Base-by-base conservation (phyloP, 2,888 invertebrate genomes). In the Sclerodermus sp. region DNA sequence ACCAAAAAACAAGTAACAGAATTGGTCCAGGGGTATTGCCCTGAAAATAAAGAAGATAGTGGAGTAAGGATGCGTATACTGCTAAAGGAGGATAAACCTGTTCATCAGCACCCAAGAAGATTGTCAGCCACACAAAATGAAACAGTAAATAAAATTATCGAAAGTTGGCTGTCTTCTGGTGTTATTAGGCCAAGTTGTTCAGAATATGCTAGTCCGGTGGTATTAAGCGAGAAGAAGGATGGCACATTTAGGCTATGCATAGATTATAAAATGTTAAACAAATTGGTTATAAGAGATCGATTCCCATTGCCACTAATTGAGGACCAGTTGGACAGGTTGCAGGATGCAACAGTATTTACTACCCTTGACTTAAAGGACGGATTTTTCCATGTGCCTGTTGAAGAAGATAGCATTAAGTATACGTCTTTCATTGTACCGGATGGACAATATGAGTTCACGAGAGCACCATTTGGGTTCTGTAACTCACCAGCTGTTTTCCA, bases 221-320 rank as follows among this genome's bases (percentile, higher is more conserved):
- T 51, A 8, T 9, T 51, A 12, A 30, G 39, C 3, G 13, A 9
- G 5, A 49, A 51, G 31, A 51, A 51, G n/a, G 29, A 47, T n/a
- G 47, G 51, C 1, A 10, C 4, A 10, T 9, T 4, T 12, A n/a
- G 47, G 14, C 29, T 51, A 9, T 41, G 51, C 16, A 48, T 68
- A 0, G 64, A 66, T 38, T 73, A 45, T 40, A 36, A 68, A 5
- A 12, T 68, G 1, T 10, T 51, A 3, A 76, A 73, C 43, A 36
- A 37, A 3, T n/a, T n/a, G n/a, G n/a, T n/a, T n/a, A n/a, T n/a
- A n/a, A n/a, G n/a, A n/a, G n/a, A 62, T 49, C 49, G 51, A 4
- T 58, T 51, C 34, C 54, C 62, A 0, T 32, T 58, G 9, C 57
- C 60, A 1, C 32, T 55, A 10, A 53, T 60, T 9, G 58, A 60